Evolutionary conservation across 2,888 invertebrate species (phyloP).

Genomic region (Tachina grossa): DNA sequence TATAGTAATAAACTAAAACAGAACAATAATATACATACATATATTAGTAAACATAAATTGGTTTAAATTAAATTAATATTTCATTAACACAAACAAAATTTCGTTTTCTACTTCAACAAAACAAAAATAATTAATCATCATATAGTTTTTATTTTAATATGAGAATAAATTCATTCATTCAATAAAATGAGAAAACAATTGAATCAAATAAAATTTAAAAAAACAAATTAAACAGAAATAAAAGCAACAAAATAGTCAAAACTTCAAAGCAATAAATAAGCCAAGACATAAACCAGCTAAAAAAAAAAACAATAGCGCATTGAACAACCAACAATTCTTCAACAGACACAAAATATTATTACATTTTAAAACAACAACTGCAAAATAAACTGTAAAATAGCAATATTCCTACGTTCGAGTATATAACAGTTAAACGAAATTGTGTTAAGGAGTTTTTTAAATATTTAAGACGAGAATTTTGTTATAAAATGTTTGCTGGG

Average conservation of each 20-base stretch:
- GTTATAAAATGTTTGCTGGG: not conserved
- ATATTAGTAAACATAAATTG: conserved; percentile 63
- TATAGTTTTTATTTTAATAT: conserved; percentile 39
- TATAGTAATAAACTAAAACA: conserved; percentile 63
- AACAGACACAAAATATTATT: conserved; percentile 57
- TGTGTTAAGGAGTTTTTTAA: conserved; percentile 26
- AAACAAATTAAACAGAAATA: conserved; percentile 35
- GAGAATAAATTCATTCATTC: conserved; percentile 41
- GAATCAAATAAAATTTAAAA: conserved; percentile 18
- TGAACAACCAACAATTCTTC: conserved; percentile 55
- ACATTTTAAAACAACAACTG: conserved; percentile 52
- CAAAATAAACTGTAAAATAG: conserved; percentile 51
- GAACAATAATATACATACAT: conserved; percentile 63
- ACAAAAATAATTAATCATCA: conserved; percentile 35
- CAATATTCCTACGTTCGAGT: conserved; percentile 51
- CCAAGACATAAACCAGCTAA: conserved; percentile 65
- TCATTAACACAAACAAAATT: conserved; percentile 54
- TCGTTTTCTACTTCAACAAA: conserved; percentile 58
- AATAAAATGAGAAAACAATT: conserved; percentile 49
- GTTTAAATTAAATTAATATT: conserved; percentile 58
- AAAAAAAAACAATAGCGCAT: conserved; percentile 61
- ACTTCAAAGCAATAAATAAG: conserved; percentile 59
- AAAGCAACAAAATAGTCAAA: conserved; percentile 47
- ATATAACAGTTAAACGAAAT: conserved; percentile 55
- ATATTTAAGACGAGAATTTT: not conserved